Percentiles rank a stretch among this genome's conserved stretches.
Evolutionary conservation across 1,140 invertebrate genomes (phyloP).

Genomic region (Camponotus pennsylvanicus): DNA sequence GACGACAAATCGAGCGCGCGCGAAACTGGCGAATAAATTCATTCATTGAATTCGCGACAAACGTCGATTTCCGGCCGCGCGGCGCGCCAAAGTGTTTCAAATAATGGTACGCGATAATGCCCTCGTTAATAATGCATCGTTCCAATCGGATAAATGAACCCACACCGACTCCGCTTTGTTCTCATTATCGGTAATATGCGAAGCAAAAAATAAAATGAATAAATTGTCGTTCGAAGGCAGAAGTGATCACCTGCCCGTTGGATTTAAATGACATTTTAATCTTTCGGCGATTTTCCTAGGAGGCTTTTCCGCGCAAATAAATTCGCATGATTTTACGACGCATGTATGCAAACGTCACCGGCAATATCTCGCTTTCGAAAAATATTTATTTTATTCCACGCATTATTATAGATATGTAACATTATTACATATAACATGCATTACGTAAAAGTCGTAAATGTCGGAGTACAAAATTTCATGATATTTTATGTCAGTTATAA

Average conservation of each 20-base stretch:
- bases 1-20: slow-evolving; percentile 47
- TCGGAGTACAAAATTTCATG: slow-evolving; percentile 2
- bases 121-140: slow-evolving; percentile 65
- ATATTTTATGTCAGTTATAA: neutral
- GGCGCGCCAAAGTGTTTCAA: slow-evolving; percentile 51
- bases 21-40: slow-evolving; percentile 50
- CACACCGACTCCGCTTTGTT: slow-evolving; percentile 28
- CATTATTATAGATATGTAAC: slow-evolving; percentile 11
- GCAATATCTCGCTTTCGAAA: slow-evolving; percentile 40
- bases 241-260: slow-evolving; percentile 10
- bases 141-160: slow-evolving; percentile 55
- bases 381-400: slow-evolving; percentile 32
- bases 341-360: slow-evolving; percentile 42
- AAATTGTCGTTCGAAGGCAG: neutral
- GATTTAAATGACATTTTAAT: slow-evolving; percentile 41
- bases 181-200: slow-evolving; percentile 33
- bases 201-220: neutral
- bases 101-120: slow-evolving; percentile 62
- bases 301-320: slow-evolving; percentile 23
- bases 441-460: slow-evolving; percentile 26
- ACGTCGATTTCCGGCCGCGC: slow-evolving; percentile 55
- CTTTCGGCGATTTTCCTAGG: slow-evolving; percentile 7
- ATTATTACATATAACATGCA: neutral
- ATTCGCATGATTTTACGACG: slow-evolving; percentile 33
- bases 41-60: slow-evolving; percentile 58